Evolutionary conservation across 2,113 vertebrate genomes (phyloP).

Genomic region (Lophotis ruficrista): DNA sequence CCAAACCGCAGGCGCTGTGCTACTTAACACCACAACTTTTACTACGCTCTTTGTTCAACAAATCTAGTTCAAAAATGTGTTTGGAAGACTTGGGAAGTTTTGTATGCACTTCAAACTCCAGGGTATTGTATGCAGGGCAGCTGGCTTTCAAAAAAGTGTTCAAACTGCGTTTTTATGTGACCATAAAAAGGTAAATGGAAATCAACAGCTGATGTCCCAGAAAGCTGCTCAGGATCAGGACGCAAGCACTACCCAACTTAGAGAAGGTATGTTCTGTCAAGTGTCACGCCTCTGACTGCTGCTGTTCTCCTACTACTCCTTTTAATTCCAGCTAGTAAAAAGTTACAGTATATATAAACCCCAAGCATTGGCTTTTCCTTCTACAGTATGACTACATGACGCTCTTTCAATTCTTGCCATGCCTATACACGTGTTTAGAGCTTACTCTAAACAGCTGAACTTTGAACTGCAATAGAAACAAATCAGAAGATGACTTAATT

Average conservation of each 20-base stretch:
- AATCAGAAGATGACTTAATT: too few species aligned
- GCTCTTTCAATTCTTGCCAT: neutral
- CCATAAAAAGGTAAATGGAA: neutral
- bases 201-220: neutral
- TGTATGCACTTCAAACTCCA: too few species aligned
- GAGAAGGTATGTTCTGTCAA: too few species aligned
- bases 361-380: neutral
- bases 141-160: neutral
- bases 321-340: neutral
- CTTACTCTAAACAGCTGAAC: neutral
- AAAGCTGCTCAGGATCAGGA: neutral
- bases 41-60: neutral
- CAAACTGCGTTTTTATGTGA: rapidly evolving
- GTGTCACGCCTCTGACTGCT: neutral
- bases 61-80: neutral
- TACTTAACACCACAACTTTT: neutral
- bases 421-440: rapidly evolving
- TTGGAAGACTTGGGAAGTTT: neutral
- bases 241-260: neutral
- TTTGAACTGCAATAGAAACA: too few species aligned
- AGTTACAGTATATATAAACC: rapidly evolving
- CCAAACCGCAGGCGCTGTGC: neutral
- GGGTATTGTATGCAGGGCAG: neutral
- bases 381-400: rapidly evolving
- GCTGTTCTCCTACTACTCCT: neutral